These are phyloP conservation scores for Halcyon chelicuti DNA, from an alignment of 2,797 vertebrate species.

Conservation along the genomic window DNA sequence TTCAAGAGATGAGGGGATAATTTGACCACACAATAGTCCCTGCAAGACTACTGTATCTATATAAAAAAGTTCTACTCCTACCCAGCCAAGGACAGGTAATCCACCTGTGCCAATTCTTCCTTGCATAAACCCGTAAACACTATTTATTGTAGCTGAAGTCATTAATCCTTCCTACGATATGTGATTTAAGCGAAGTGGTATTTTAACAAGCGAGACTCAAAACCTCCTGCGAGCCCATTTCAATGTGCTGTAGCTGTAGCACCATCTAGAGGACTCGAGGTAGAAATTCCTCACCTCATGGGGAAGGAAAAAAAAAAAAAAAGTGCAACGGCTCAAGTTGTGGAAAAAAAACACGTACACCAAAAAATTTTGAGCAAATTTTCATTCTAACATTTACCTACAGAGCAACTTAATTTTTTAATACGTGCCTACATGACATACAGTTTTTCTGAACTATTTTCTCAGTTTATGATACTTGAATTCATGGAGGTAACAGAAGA, in stretches of 20 bases:
- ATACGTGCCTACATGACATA: not conserved
- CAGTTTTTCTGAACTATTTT: not conserved
- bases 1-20: not conserved
- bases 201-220: constrained; percentile 39
- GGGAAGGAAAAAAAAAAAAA: not conserved
- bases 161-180: not conserved
- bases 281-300: not conserved
- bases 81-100: not conserved
- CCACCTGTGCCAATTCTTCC: not conserved
- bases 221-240: not conserved
- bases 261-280: constrained; percentile 78
- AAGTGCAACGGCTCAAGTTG: not conserved
- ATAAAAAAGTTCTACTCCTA: not conserved
- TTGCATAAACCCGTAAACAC: not conserved
- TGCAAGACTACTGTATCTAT: constrained; percentile 7
- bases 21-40: not conserved
- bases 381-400: not conserved
- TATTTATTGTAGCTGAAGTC: not conserved
- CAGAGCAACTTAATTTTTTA: not conserved
- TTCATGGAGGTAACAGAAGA: not conserved
- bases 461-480: not conserved
- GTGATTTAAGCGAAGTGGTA: not conserved
- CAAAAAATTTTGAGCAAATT: not conserved
- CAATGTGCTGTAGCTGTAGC: constrained; percentile 53
- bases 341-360: not conserved